A percentile compares a stretch with the other conserved stretches of the same genome.
phyloP scores from a whole-genome alignment of 2,113 vertebrate species.

The Picathartes gymnocephalus region DNA sequence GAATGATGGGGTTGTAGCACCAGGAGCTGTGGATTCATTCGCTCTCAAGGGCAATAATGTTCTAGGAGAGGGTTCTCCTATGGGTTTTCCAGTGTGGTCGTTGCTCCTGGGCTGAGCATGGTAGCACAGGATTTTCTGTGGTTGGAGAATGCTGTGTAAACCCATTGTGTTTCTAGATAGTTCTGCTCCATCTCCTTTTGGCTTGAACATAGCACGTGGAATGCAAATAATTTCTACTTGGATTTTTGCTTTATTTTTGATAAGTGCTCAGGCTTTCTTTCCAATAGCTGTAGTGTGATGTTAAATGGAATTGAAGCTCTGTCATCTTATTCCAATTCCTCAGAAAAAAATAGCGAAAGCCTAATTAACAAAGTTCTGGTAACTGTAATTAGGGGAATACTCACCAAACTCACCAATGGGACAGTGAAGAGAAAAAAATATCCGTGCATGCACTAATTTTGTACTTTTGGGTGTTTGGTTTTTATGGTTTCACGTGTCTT shows the following conservation, averaged over 20 bases:
- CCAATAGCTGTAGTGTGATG: background rate
- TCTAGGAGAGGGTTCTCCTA: background rate
- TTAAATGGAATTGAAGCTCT: background rate
- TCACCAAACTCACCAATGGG: background rate
- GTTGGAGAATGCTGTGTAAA: background rate
- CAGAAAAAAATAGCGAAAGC: background rate
- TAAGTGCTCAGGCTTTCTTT: background rate
- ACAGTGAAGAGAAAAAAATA: background rate
- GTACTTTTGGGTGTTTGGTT: fast-evolving
- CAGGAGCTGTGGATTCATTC: background rate
- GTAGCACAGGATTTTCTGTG: background rate
- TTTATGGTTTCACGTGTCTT: background rate
- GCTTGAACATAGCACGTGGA: background rate
- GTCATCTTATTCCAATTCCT: background rate
- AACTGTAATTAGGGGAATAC: background rate
- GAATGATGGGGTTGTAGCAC: background rate
- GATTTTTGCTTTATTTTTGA: background rate
- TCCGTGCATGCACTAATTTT: background rate
- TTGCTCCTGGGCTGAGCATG: background rate
- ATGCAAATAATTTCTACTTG: background rate
- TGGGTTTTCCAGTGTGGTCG: background rate
- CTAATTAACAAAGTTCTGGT: background rate
- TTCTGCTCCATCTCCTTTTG: background rate
- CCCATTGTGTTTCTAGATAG: background rate
- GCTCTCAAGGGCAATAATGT: background rate